These are phyloP conservation scores for Xyrauchen texanus DNA, from an alignment of 2,113 vertebrate species.

Conservation along the genomic window DNA sequence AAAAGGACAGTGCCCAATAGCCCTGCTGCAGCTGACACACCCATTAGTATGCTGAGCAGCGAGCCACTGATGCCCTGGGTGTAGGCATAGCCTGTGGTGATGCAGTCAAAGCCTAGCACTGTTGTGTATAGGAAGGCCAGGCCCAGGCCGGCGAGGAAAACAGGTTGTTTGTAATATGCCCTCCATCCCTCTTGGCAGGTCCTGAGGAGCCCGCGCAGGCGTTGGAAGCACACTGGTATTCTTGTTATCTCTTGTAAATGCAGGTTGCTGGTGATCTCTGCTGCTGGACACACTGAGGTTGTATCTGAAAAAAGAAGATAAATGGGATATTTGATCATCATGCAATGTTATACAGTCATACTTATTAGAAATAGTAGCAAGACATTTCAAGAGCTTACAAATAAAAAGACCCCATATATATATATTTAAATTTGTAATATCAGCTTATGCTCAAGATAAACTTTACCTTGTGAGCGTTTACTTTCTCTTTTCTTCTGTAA, in stretches of 20 bases:
- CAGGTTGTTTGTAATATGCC: conserved; percentile 73
- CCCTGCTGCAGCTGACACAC: conserved; percentile 75
- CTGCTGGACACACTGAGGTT: conserved; percentile 43
- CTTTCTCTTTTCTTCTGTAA: conserved; percentile 66
- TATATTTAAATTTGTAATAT: too few relatives aligned
- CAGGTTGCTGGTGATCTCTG: conserved; percentile 58
- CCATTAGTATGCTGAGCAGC: conserved; percentile 79
- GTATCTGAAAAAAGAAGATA: conserved; percentile 44
- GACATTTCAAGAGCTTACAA: too few relatives aligned
- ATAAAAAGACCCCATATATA: too few relatives aligned
- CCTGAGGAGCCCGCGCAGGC: conserved; percentile 63
- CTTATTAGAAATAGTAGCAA: too few relatives aligned
- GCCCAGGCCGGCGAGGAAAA: conserved; percentile 79
- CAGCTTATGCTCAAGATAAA: neutral
- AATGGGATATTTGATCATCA: too few relatives aligned
- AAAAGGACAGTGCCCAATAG: conserved; percentile 79
- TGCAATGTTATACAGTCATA: too few relatives aligned
- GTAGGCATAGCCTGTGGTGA: conserved; percentile 78
- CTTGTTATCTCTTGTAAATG: conserved; percentile 35
- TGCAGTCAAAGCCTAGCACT: conserved; percentile 81
- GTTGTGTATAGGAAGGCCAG: conserved; percentile 81
- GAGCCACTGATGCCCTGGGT: conserved; percentile 80
- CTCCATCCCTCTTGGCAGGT: conserved; percentile 75
- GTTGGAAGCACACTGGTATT: conserved; percentile 64
- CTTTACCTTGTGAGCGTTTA: conserved; percentile 65